Percentiles rank a stretch among this genome's conserved stretches.
Conservation (phyloP, 2,797 vertebrate species). For the Gymnothorax javanicus region DNA sequence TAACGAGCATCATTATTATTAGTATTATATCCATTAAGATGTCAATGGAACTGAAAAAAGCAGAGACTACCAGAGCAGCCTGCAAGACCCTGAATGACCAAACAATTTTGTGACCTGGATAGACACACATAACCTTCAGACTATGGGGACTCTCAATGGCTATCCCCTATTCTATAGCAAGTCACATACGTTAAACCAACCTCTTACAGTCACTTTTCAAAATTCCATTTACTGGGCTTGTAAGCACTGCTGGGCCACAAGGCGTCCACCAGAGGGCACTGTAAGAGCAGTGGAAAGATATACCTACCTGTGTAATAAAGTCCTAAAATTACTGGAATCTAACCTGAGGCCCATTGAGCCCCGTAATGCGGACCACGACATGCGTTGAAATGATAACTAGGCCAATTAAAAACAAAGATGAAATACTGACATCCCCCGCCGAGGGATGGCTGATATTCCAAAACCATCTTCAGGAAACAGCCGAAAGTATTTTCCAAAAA, state of each 20-base stretch:
- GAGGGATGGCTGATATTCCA: too few species aligned
- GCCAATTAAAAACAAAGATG: too few species aligned
- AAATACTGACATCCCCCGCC: too few species aligned
- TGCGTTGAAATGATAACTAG: too few species aligned
- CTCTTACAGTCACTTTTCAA: background rate
- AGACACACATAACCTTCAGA: background rate
- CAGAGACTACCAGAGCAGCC: background rate
- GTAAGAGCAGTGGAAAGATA: background rate
- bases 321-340: background rate
- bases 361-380: too few species aligned
- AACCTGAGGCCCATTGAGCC: too few species aligned
- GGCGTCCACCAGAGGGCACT: conserved; percentile 1
- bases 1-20: background rate
- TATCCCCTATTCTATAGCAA: background rate
- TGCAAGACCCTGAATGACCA: background rate
- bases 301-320: background rate
- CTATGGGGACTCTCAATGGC: background rate
- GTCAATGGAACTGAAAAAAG: background rate
- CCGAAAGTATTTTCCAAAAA: too few species aligned
- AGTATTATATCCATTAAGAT: background rate
- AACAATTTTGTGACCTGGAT: background rate
- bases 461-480: too few species aligned
- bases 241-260: background rate
- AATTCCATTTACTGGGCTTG: background rate
- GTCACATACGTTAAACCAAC: background rate